Conservation (phyloP, 2,113 vertebrate genomes). For the Eclectus roratus region DNA sequence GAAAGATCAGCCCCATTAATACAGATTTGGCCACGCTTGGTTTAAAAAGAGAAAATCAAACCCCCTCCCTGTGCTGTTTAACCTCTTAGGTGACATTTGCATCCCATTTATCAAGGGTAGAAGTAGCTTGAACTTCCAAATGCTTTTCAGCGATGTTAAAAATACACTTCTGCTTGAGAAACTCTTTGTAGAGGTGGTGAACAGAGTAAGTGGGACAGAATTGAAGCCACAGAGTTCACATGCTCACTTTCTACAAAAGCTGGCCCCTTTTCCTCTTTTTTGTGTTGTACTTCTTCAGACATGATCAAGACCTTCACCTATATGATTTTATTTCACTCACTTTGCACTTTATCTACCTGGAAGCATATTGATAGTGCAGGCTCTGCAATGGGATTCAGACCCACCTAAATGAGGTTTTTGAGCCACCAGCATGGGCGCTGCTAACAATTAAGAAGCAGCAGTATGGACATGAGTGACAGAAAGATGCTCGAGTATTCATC, state of each 20-base stretch:
- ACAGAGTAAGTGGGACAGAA: background rate
- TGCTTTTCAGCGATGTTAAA: background rate
- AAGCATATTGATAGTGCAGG: background rate
- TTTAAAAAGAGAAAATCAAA: background rate
- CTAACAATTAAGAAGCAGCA: background rate
- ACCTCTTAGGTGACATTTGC: background rate
- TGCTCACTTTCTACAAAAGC: background rate
- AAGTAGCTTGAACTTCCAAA: background rate
- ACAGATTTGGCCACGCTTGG: background rate
- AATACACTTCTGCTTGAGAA: slow-evolving; percentile 7
- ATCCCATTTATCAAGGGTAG: background rate
- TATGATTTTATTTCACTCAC: background rate
- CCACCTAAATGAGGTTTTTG: background rate
- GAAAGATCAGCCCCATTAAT: background rate
- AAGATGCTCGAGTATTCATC: background rate
- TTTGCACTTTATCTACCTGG: background rate
- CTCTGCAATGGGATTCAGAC: background rate
- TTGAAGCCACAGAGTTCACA: background rate
- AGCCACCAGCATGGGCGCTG: rapidly evolving
- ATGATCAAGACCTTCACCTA: background rate
- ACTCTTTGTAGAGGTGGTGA: background rate
- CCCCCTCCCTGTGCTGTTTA: background rate
- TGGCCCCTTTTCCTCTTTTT: background rate
- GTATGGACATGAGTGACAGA: background rate
- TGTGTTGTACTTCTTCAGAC: background rate